Evolutionary conservation across 2,888 invertebrate genomes (phyloP).

Genomic region (Scaptomyza reducta): DNA sequence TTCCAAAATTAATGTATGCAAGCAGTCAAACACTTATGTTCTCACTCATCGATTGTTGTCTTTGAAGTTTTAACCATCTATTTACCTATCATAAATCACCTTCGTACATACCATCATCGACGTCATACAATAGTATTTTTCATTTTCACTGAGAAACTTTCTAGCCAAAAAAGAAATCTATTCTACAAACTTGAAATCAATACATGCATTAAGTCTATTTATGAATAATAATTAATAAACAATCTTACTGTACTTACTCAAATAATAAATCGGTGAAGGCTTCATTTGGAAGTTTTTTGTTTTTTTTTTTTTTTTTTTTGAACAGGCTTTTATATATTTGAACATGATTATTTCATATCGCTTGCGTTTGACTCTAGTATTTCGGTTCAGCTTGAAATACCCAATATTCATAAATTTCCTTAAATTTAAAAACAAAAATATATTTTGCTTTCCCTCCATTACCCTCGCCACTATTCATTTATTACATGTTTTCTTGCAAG

Average conservation of each 20-base stretch:
- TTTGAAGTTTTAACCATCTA: slow-evolving; percentile 77
- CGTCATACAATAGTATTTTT: slow-evolving; percentile 6
- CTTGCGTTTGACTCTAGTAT: slow-evolving; percentile 21
- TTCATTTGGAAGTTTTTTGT: slow-evolving; percentile 34
- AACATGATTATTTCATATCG: slow-evolving; percentile 18
- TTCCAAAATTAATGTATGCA: slow-evolving; percentile 38
- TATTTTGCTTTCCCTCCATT: neutral
- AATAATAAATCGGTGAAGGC: slow-evolving; percentile 55
- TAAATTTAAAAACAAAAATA: neutral
- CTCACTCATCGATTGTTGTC: slow-evolving; percentile 77
- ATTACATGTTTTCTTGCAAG: neutral
- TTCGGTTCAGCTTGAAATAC: slow-evolving; percentile 9
- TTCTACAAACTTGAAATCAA: slow-evolving; percentile 12
- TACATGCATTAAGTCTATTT: slow-evolving; percentile 18
- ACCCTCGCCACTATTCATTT: neutral
- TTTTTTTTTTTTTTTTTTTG: neutral
- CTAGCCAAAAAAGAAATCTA: slow-evolving; percentile 4
- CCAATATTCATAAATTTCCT: slow-evolving; percentile 1
- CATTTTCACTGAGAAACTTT: slow-evolving; percentile 10
- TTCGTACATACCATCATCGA: slow-evolving; percentile 17
- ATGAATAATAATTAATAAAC: slow-evolving; percentile 4
- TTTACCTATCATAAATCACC: slow-evolving; percentile 52
- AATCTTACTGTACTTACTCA: slow-evolving; percentile 18
- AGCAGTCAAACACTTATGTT: slow-evolving; percentile 70
- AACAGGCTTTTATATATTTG: neutral